A percentile compares a stretch with the other conserved stretches of the same genome.
These are phyloP conservation scores for Phylloscopus trochilus DNA, from an alignment of 2,113 vertebrate species.

Conservation along the genomic window DNA sequence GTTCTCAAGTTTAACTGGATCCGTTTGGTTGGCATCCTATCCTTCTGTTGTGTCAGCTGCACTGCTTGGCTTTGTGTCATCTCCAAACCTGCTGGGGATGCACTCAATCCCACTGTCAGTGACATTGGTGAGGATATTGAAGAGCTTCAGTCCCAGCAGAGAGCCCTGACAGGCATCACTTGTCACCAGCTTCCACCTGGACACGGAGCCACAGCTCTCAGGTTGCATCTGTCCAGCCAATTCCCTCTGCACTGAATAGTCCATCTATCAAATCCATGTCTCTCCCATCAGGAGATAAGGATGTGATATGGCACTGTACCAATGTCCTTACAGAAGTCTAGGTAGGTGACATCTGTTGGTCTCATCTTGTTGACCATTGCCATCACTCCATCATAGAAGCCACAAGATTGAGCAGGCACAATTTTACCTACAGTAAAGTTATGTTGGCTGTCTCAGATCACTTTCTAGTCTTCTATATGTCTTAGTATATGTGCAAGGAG, in stretches of 20 bases:
- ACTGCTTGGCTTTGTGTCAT: not conserved
- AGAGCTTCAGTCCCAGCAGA: not conserved
- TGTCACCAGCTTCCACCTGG: not conserved
- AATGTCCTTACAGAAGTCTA: not conserved
- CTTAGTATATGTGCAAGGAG: not conserved
- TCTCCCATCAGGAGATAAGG: not conserved
- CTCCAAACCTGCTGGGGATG: not conserved
- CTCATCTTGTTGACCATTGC: not conserved
- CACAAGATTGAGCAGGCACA: not conserved
- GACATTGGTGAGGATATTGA: too few relatives aligned
- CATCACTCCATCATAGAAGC: not conserved
- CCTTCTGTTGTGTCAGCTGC: not conserved
- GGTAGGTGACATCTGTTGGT: rapidly evolving
- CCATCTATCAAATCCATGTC: not conserved
- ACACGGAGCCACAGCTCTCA: not conserved
- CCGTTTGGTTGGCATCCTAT: not conserved
- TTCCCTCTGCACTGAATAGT: not conserved
- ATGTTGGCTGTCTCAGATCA: not conserved
- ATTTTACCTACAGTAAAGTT: not conserved
- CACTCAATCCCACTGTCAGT: not conserved
- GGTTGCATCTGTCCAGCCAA: not conserved
- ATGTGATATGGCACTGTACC: not conserved
- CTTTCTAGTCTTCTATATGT: not conserved
- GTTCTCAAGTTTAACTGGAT: not conserved
- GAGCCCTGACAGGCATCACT: not conserved